Evolutionary conservation across 2,888 invertebrate genomes (phyloP), one percentile per base, ranked within the genome.

Genomic region (Sphaerophoria rueppellii): DNA sequence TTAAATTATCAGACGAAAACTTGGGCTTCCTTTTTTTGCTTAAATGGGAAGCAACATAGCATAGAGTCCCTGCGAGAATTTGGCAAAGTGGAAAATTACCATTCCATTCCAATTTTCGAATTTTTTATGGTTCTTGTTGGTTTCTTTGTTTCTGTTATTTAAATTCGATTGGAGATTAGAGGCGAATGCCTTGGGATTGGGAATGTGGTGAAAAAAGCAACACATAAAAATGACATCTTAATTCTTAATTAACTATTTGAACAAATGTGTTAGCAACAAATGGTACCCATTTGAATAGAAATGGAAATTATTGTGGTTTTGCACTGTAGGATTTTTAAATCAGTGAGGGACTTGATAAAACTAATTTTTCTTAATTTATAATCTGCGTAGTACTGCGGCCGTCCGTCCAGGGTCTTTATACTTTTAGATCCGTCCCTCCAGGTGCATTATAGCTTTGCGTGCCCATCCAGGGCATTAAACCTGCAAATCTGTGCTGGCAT

Each of bases 1-100:
- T 83, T 83, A 80, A 83, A 80, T 83, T 83, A 83, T 71, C 80
- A 72, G 54, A 57, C 75, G 75, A 69, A 80, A 83, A 75, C 52
- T 55, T 58, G 70, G 61, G 65, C 54, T 57, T 75, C 72, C 57
- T 48, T 61, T 67, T 58, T 40, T 55, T 24, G 24, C 24, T 2
- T 2, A 32, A 52, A 55, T 14, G 16, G 1, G 16, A 50, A 52
- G 11, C 52, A 24, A 11, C 43, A 3, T 2, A 11, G 12, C 12
- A 43, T 58, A 54, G 63, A 14, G 16, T 48, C 9, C 50, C 55
- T 14, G 7, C 4, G 7, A 43, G 24, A 63, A 11, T 35, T 12
- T 65, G 35, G 32, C 32, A 50, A 76, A 76, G 76, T 65, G 60
- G 80, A 63, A 72, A 78, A 70, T 78, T 79, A 71, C 72, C 74